A percentile compares a stretch with the other conserved stretches of the same genome.
Conservation (phyloP, 2,113 vertebrate species). For the Nestor notabilis region DNA sequence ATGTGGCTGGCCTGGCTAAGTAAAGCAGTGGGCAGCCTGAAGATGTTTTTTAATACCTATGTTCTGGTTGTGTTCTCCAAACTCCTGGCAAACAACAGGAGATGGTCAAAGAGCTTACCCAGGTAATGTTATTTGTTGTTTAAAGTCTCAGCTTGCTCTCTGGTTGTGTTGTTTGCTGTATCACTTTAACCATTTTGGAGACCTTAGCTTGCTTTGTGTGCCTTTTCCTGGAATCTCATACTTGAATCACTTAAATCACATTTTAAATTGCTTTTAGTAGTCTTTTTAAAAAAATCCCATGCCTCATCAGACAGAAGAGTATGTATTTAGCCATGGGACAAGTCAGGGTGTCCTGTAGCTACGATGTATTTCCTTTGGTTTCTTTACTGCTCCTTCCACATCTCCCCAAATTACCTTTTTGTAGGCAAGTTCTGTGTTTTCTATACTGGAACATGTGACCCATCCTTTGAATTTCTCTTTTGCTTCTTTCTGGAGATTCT, state of each 20-base stretch:
- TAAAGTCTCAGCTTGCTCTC: background rate
- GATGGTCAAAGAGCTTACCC: background rate
- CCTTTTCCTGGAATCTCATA: background rate
- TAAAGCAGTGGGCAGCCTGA: background rate
- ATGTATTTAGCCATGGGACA: background rate
- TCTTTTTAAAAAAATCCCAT: background rate
- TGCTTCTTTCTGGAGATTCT: constrained; percentile 90
- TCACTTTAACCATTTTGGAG: background rate
- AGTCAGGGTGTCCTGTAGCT: background rate
- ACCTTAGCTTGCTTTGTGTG: background rate
- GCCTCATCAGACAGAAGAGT: background rate
- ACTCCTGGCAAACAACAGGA: background rate
- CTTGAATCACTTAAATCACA: background rate
- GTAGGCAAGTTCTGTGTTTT: constrained; percentile 90
- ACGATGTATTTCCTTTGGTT: background rate
- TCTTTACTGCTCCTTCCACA: background rate
- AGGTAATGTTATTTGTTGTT: background rate
- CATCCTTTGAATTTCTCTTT: constrained; percentile 95
- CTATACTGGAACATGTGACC: constrained; percentile 85
- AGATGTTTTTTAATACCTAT: background rate
- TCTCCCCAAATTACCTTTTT: constrained; percentile 85
- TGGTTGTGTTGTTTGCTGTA: background rate
- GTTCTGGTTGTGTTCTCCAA: background rate
- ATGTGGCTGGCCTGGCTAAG: background rate
- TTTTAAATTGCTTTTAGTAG: background rate